Evolutionary conservation across 2,888 invertebrate species (phyloP).

Genomic region (Cecidostiba fungosa): DNA sequence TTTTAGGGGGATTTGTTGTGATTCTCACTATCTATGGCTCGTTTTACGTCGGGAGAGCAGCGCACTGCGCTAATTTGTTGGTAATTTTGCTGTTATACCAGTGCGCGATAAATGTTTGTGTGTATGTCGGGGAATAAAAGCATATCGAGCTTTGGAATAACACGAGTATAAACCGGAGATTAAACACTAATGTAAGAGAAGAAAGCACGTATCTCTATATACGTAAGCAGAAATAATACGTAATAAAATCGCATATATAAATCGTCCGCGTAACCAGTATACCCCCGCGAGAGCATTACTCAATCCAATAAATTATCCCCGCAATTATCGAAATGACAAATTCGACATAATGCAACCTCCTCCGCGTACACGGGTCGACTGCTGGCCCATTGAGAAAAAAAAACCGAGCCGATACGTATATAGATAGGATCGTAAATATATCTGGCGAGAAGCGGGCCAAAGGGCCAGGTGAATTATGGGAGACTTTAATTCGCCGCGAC

Average conservation of each 20-base stretch:
- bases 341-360: conserved; percentile 12
- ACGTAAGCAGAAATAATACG: background rate
- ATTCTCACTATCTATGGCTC: background rate
- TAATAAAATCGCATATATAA: background rate
- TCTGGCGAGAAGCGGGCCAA: conserved; percentile 14
- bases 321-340: conserved; percentile 11
- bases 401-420: background rate
- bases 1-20: background rate
- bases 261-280: background rate
- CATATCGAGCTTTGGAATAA: background rate
- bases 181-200: too few species aligned
- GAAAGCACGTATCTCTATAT: background rate
- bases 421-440: background rate
- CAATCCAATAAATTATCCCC: background rate
- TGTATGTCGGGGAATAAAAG: background rate
- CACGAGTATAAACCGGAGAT: too few species aligned
- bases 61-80: background rate
- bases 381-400: background rate
- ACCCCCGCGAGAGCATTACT: background rate
- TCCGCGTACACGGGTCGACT: background rate
- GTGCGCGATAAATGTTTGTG: background rate
- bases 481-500: conserved; percentile 1
- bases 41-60: background rate
- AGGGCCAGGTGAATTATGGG: conserved; percentile 28
- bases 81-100: background rate